phyloP scores from a whole-genome alignment of 1,140 invertebrate species.

The Trachelipus rathkii region DNA sequence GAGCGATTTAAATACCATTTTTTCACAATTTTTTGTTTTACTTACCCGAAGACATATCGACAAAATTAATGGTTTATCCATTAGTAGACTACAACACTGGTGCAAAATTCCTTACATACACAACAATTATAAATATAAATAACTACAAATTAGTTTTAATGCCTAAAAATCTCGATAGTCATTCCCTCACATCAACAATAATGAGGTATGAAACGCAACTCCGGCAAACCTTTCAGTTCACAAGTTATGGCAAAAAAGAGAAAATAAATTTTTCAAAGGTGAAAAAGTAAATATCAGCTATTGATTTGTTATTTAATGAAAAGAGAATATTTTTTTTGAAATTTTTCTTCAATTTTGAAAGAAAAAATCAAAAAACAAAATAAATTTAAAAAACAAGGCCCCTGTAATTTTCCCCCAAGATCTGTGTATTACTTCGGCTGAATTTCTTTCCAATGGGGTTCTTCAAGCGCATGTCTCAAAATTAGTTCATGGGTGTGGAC shows the following conservation, averaged over 20 bases:
- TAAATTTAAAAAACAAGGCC: neutral
- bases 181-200: neutral
- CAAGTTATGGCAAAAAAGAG: constrained; percentile 1
- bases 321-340: neutral
- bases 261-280: neutral
- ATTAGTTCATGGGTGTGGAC: neutral
- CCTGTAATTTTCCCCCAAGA: neutral
- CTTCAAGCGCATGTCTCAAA: constrained; percentile 8
- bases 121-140: neutral
- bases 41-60: constrained; percentile 2
- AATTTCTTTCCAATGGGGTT: neutral
- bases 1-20: neutral
- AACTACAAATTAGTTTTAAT: neutral
- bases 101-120: neutral
- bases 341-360: neutral
- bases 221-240: constrained; percentile 11
- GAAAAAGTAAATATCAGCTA: neutral
- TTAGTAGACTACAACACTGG: constrained; percentile 1
- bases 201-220: constrained; percentile 1
- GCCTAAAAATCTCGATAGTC: neutral
- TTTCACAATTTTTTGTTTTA: neutral
- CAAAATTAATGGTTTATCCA: constrained; percentile 7
- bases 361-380: neutral
- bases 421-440: neutral
- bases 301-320: neutral